phyloP scores from a whole-genome alignment of 2,888 invertebrate species.

The Eupelmus urozonus region DNA sequence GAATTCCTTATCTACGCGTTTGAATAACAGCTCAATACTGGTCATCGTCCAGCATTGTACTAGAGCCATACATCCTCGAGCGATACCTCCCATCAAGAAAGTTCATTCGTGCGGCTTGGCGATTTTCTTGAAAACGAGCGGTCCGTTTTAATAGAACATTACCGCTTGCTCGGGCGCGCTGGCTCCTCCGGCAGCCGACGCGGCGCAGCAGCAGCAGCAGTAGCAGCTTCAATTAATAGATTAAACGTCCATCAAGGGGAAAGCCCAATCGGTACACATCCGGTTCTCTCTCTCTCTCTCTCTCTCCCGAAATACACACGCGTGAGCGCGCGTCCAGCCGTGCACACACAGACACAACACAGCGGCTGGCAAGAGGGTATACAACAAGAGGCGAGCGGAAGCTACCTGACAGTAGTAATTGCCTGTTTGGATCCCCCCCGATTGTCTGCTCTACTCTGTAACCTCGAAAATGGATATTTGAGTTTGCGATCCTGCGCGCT shows the following conservation, averaged over 20 bases:
- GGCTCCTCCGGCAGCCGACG: too few relatives aligned
- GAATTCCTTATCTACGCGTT: too few relatives aligned
- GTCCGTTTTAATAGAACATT: conserved; percentile 50
- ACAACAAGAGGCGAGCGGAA: conserved; percentile 9
- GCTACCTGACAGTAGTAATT: conserved; percentile 62
- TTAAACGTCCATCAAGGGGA: conserved; percentile 58
- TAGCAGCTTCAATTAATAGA: conserved; percentile 60
- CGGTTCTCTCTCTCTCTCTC: neutral
- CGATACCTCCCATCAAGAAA: conserved; percentile 11
- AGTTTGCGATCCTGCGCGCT: conserved; percentile 14
- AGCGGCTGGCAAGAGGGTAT: conserved; percentile 20
- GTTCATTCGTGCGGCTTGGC: conserved; percentile 22
- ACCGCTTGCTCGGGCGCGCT: too few relatives aligned
- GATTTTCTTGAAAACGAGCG: conserved; percentile 53
- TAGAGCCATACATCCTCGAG: too few relatives aligned
- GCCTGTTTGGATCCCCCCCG: conserved; percentile 61
- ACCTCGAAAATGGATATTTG: conserved; percentile 58
- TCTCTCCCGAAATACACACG: neutral
- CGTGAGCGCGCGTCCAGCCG: conserved; percentile 1
- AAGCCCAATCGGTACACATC: conserved; percentile 32
- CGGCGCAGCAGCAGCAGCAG: neutral
- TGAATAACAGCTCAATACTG: too few relatives aligned
- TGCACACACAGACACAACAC: conserved; percentile 13
- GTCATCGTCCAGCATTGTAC: too few relatives aligned
- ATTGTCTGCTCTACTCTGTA: conserved; percentile 53